These are phyloP conservation scores for Orestias chungarensis DNA, from an alignment of 2,797 vertebrate genomes.

Conservation along the genomic window DNA sequence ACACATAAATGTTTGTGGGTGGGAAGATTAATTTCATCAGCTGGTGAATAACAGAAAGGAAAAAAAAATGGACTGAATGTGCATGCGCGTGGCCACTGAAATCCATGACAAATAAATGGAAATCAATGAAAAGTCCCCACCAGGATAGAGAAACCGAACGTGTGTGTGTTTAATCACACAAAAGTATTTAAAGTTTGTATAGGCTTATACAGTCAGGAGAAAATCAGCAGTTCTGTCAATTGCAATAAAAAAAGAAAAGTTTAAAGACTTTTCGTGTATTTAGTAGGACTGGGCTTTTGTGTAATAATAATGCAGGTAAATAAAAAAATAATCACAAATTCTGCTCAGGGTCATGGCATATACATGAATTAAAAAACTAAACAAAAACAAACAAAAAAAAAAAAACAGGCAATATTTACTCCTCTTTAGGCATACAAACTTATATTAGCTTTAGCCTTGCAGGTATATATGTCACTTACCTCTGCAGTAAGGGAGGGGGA, in stretches of 20 bases:
- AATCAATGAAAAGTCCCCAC: no score
- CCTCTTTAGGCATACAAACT: not conserved
- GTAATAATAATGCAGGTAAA: not conserved
- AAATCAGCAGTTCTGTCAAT: not conserved
- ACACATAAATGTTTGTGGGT: not conserved
- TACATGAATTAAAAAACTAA: not conserved
- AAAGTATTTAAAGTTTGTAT: no score
- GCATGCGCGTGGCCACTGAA: no score
- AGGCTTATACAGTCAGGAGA: not conserved
- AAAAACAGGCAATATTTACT: not conserved
- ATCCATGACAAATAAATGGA: no score
- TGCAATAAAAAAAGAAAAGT: not conserved
- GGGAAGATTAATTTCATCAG: not conserved
- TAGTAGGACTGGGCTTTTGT: not conserved
- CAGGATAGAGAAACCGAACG: no score
- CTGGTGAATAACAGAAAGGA: slow-evolving; percentile 6
- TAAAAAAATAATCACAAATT: not conserved
- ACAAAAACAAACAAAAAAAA: not conserved
- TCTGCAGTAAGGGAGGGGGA: slow-evolving; percentile 96
- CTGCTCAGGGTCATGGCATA: not conserved
- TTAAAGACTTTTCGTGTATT: not conserved
- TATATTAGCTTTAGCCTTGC: not conserved
- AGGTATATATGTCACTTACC: slow-evolving; percentile 72
- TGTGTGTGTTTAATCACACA: not conserved
- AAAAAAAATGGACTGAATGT: no score